Conservation (phyloP, 2,888 invertebrate species). For the Syritta pipiens region DNA sequence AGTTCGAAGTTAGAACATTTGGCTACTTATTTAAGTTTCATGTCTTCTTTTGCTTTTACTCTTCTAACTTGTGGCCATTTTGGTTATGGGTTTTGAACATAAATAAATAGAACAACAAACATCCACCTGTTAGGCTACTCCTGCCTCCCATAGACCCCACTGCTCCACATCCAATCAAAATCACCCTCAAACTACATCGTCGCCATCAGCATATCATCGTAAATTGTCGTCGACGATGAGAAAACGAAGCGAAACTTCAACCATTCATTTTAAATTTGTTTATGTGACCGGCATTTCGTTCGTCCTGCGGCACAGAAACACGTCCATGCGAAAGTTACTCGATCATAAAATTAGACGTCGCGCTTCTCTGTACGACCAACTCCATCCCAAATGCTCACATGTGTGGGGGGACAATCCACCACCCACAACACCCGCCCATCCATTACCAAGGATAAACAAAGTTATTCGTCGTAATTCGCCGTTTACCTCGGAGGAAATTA, state of each 20-base stretch:
- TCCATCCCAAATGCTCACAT: neutral
- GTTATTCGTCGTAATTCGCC: slow-evolving; percentile 32
- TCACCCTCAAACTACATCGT: too few species aligned
- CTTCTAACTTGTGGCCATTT: too few species aligned
- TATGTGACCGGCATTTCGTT: neutral
- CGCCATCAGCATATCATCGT: too few species aligned
- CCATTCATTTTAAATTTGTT: slow-evolving; percentile 27
- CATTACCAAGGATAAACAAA: neutral
- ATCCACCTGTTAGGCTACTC: too few species aligned
- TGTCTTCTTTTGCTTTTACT: too few species aligned
- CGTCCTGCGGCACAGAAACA: neutral
- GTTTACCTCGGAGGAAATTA: slow-evolving; percentile 44
- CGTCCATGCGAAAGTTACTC: slow-evolving; percentile 21
- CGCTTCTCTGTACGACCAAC: slow-evolving; percentile 1
- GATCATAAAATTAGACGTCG: slow-evolving; percentile 58
- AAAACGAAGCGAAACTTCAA: slow-evolving; percentile 3
- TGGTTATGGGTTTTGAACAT: too few species aligned
- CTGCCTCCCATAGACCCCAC: too few species aligned
- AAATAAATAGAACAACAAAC: too few species aligned
- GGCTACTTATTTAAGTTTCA: too few species aligned
- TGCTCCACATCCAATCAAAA: too few species aligned
- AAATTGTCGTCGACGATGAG: too few species aligned
- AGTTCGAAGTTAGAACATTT: too few species aligned
- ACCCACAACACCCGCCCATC: neutral
- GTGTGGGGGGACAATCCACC: neutral